Conservation (phyloP, 2,888 invertebrate species). For the Nomada hirtipes region DNA sequence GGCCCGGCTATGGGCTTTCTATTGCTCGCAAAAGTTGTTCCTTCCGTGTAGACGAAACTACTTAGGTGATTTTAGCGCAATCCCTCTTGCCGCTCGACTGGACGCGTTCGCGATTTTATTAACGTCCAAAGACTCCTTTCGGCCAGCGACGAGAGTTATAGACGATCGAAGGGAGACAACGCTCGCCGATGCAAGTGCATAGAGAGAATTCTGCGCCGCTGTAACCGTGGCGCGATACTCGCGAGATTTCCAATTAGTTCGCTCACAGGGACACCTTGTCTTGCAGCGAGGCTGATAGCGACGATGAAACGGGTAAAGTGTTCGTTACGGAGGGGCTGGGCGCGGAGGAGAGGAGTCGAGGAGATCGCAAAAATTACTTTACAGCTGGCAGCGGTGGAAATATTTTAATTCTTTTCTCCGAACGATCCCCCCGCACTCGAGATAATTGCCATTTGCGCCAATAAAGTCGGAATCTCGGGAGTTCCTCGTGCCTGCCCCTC, state of each 20-base stretch:
- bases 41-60: constrained; percentile 9
- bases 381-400: constrained; percentile 62
- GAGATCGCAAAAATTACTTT: constrained; percentile 64
- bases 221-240: constrained; percentile 8
- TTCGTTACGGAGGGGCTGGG: constrained; percentile 58
- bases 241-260: constrained; percentile 65
- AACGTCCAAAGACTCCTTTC: background rate
- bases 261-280: constrained; percentile 29
- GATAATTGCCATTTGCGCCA: constrained; percentile 73
- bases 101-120: constrained; percentile 15
- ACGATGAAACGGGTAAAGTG: constrained; percentile 43
- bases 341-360: constrained; percentile 40
- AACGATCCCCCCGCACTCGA: constrained; percentile 61
- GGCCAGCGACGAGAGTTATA: background rate
- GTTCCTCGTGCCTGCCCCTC: constrained; percentile 31
- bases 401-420: constrained; percentile 68
- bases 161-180: background rate
- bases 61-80: background rate
- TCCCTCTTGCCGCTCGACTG: background rate
- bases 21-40: constrained; percentile 17
- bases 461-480: constrained; percentile 67
- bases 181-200: background rate
- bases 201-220: constrained; percentile 1
- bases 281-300: constrained; percentile 50
- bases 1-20: background rate